A percentile compares a stretch with the other conserved stretches of the same genome.
These are phyloP conservation scores for Lasioglossum marginatum DNA, from an alignment of 2,888 invertebrate species.

Conservation along the genomic window DNA sequence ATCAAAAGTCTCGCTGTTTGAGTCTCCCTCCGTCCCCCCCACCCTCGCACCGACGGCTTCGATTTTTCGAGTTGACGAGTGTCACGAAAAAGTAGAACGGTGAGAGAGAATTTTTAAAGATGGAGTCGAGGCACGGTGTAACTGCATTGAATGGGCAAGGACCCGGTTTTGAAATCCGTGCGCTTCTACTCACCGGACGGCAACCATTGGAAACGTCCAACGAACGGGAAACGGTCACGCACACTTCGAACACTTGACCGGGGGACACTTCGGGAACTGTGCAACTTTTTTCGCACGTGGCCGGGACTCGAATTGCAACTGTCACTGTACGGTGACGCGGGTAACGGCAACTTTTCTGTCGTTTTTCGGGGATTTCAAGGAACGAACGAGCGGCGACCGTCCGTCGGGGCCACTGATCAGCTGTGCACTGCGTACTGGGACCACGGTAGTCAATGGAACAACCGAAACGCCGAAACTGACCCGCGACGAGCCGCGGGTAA, in stretches of 20 bases:
- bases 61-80: background rate
- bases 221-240: slow-evolving; percentile 60
- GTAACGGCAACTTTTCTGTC: slow-evolving; percentile 40
- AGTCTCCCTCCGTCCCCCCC: background rate
- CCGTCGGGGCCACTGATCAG: slow-evolving; percentile 79
- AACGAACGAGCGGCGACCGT: slow-evolving; percentile 73
- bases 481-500: background rate
- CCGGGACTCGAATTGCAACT: slow-evolving; percentile 33
- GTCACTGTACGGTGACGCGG: slow-evolving; percentile 44
- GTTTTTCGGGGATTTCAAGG: slow-evolving; percentile 43
- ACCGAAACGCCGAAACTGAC: slow-evolving; percentile 10
- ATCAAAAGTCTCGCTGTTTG: slow-evolving; percentile 17
- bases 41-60: background rate
- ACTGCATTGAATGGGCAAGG: background rate
- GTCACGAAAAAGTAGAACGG: background rate
- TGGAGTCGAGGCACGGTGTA: slow-evolving; percentile 6
- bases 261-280: slow-evolving; percentile 22
- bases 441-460: slow-evolving; percentile 50
- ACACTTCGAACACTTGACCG: slow-evolving; percentile 50
- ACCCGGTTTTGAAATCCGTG: slow-evolving; percentile 36
- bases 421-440: slow-evolving; percentile 78
- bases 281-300: slow-evolving; percentile 18
- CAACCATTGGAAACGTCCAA: slow-evolving; percentile 78
- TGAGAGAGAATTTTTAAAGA: slow-evolving; percentile 6
- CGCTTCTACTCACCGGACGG: slow-evolving; percentile 77